These are phyloP conservation scores for Papilio polyxenes DNA, from an alignment of 1,140 invertebrate species.

Conservation along the genomic window DNA sequence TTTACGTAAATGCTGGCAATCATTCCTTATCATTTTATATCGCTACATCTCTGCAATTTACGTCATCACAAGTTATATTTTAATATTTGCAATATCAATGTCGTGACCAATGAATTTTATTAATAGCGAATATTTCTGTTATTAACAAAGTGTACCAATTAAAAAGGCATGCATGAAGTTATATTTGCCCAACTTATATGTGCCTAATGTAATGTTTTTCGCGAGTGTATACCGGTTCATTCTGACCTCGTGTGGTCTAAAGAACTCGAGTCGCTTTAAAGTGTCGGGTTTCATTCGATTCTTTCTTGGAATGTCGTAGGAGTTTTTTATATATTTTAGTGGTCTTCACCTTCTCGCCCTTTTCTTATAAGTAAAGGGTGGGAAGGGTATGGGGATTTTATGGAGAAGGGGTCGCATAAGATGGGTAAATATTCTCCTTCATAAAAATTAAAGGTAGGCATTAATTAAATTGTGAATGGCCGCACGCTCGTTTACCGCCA, in stretches of 20 bases:
- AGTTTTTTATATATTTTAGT: too few relatives aligned
- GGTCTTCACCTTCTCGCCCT: too few relatives aligned
- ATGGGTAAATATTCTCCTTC: too few relatives aligned
- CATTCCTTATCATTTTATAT: not conserved
- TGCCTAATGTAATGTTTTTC: not conserved
- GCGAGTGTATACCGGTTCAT: not conserved
- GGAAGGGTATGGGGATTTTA: too few relatives aligned
- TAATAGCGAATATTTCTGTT: not conserved
- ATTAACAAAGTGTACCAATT: not conserved
- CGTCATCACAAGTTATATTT: not conserved
- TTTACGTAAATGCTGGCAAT: constrained; percentile 6
- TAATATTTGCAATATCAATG: not conserved
- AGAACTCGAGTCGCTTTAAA: too few relatives aligned
- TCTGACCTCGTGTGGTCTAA: not conserved
- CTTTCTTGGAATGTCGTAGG: too few relatives aligned
- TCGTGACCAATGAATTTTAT: not conserved
- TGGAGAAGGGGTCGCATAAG: too few relatives aligned
- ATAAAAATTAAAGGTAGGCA: too few relatives aligned
- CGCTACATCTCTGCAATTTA: not conserved
- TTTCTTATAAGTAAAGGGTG: too few relatives aligned
- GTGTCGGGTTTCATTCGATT: too few relatives aligned
- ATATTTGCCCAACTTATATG: not conserved
- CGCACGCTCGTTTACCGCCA: too few relatives aligned
- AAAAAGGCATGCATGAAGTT: not conserved
- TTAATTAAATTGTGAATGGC: too few relatives aligned